Evolutionary conservation across 2,888 invertebrate species (phyloP), one percentile per base, ranked within the genome.

Genomic region (Lasius platythorax): DNA sequence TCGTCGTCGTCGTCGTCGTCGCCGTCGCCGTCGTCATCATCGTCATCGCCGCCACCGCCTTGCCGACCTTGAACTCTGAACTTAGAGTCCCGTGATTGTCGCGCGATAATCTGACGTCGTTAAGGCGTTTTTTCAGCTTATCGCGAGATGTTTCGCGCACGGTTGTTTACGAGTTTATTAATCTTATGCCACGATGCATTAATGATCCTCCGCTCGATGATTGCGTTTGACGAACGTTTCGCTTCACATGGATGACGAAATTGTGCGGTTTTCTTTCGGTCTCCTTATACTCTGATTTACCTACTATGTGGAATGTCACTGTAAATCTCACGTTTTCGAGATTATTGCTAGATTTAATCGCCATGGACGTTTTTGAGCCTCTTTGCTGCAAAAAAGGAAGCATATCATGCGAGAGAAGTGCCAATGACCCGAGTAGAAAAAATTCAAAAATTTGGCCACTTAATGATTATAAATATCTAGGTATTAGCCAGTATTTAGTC

Each of bases 341-440:
- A 90, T 89, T 87, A 88, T 87, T 87, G 86, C 58, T 79, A 64
- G 43, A 46, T 30, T 63, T 56, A 37, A 46, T 70, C 2, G 18
- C 3, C 63, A 4, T 12, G 12, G 15, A 28, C 23, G 0, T 58
- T n/a, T 18, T 11, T 11, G 37, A 11, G 2, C 12, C 3, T 73
- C 11, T 58, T 40, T 28, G 61, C 12, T 46, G 64, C 33, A 28
- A 11, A 28, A 28, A 81, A 40, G 28, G 8, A 30, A 81, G 30
- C 28, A 53, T 37, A 23, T 66, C 18, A 30, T 18, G 12, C 50
- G 75, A 83, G 68, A 72, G 61, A n/a, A 75, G 23, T 6, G 6
- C 11, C 43, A 18, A 0, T 43, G 30, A 66, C 23, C 23, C 23
- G 33, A 33, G 33, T 33, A 33, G 4, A 33, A 33, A 33, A 33